phyloP scores from a whole-genome alignment of 2,888 invertebrate species.

The Cheilosia variabilis region DNA sequence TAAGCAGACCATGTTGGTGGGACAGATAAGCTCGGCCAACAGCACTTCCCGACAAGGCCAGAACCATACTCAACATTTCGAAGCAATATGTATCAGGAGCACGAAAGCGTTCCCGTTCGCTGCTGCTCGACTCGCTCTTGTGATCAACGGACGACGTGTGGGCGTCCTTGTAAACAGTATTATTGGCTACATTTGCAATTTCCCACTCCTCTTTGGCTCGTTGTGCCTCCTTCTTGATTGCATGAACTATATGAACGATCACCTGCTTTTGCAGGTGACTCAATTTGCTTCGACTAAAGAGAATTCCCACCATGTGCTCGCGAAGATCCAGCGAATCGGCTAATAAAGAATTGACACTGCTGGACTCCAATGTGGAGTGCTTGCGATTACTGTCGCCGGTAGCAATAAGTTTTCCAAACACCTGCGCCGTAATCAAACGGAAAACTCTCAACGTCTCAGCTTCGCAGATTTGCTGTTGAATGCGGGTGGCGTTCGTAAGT shows the following conservation, averaged over 20 bases:
- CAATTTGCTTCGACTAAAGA: constrained; percentile 96
- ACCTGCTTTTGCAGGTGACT: constrained; percentile 97
- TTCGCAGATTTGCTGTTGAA: constrained; percentile 95
- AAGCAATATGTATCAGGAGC: constrained; percentile 96
- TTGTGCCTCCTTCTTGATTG: constrained; percentile 94
- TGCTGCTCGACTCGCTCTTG: constrained; percentile 79
- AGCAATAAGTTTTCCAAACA: constrained; percentile 94
- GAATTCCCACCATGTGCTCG: constrained; percentile 98
- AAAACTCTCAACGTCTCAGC: constrained; percentile 96
- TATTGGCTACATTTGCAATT: constrained; percentile 83
- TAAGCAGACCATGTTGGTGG: constrained; percentile 92
- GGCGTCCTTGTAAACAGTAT: constrained; percentile 78
- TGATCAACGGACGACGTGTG: constrained; percentile 79
- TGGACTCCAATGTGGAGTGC: constrained; percentile 80
- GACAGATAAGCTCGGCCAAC: constrained; percentile 96
- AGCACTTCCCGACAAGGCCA: constrained; percentile 96
- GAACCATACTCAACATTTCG: constrained; percentile 97
- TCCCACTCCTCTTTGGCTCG: constrained; percentile 97
- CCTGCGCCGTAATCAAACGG: constrained; percentile 92
- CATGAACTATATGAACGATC: constrained; percentile 94
- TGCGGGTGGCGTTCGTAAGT: constrained; percentile 82
- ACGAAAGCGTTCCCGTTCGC: constrained; percentile 80
- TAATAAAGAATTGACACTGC: constrained; percentile 80
- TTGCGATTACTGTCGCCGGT: constrained; percentile 77
- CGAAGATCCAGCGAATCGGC: constrained; percentile 89